Evolutionary conservation across 2,888 invertebrate genomes (phyloP), one percentile per base, ranked within the genome.

Genomic region (Choristoneura rosaceana): DNA sequence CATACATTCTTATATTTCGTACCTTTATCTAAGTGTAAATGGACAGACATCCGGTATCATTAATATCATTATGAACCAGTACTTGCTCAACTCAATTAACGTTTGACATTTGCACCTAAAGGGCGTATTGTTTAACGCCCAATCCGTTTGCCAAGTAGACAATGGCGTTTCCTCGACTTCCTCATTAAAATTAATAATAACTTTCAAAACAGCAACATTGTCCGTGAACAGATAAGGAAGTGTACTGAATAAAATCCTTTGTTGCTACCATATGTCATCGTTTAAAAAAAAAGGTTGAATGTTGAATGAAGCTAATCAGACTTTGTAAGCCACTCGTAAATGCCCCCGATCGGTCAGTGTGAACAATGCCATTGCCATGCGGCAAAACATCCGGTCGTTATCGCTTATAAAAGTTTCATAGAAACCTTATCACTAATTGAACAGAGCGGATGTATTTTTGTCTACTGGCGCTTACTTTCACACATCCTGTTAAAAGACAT

Each of bases 361-460:
- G 85, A 89, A 91, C 91, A 92, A 92, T 91, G 84, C 87, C 84
- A 87, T 52, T 63, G 64, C 73, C 88, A 87, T 86, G 85, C 85
- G 84, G 83, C 82, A 86, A 91, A 91, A 92, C 91, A 92, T 92
- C 92, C 92, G 92, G 89, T 79, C 77, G 87, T 88, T 91, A 91
- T 92, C 91, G 87, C 73, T 80, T 78, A 84, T 77, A 78, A 87
- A 85, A 87, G 83, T 89, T 86, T 81, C 82, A 87, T 84, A 84
- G 84, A 84, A 87, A 84, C 82, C 79, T 76, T 75, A 73, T 71
- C 71, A 71, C 58, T 63, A 71, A 68, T 68, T 63, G 67, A 67
- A 14, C 47, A 62, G 55, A 55, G 66, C 62, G 67, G 67, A 68
- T 63, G 71, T 68, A 68, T 58, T 68, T 71, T 63, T 63, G 67